Percentiles rank a stretch among this genome's conserved stretches.
Evolutionary conservation across 1,140 invertebrate genomes (phyloP).

Genomic region (Bathynomus jamesi): DNA sequence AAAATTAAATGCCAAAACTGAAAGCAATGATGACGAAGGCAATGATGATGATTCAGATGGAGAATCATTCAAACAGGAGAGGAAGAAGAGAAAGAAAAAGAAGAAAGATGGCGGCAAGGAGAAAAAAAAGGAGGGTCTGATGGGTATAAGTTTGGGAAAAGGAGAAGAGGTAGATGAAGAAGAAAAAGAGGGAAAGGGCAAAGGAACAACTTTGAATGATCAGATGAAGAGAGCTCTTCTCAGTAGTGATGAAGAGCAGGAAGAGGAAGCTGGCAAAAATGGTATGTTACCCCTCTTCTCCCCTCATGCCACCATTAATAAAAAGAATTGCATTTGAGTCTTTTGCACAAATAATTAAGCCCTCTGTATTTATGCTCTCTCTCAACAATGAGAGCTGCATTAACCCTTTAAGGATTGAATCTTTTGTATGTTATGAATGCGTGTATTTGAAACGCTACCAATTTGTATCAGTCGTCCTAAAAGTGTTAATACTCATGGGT

Average conservation of each 20-base stretch:
- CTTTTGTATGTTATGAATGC: too few relatives aligned
- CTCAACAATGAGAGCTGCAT: too few relatives aligned
- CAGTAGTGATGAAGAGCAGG: conserved; percentile 24
- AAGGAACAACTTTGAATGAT: conserved; percentile 22
- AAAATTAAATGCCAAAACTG: conserved; percentile 5
- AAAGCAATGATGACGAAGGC: background rate
- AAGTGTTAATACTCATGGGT: too few relatives aligned
- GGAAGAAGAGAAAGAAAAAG: conserved; percentile 38
- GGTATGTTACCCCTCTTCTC: too few relatives aligned
- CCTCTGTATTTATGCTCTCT: too few relatives aligned
- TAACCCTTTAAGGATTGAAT: too few relatives aligned
- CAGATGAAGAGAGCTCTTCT: conserved; percentile 32
- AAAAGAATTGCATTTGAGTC: too few relatives aligned
- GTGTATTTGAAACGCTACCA: too few relatives aligned
- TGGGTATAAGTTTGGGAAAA: conserved; percentile 25
- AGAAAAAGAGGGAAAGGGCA: conserved; percentile 23
- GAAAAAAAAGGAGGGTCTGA: conserved; percentile 25
- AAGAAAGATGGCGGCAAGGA: background rate
- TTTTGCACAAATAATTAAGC: too few relatives aligned
- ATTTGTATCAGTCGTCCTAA: too few relatives aligned
- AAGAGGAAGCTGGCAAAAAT: conserved; percentile 7
- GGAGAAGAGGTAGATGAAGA: conserved; percentile 26
- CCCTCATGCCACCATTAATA: too few relatives aligned
- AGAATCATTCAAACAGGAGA: too few relatives aligned
- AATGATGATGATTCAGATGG: conserved; percentile 16